Evolutionary conservation across 2,888 invertebrate species (phyloP).

Genomic region (Thereva nobilitata): DNA sequence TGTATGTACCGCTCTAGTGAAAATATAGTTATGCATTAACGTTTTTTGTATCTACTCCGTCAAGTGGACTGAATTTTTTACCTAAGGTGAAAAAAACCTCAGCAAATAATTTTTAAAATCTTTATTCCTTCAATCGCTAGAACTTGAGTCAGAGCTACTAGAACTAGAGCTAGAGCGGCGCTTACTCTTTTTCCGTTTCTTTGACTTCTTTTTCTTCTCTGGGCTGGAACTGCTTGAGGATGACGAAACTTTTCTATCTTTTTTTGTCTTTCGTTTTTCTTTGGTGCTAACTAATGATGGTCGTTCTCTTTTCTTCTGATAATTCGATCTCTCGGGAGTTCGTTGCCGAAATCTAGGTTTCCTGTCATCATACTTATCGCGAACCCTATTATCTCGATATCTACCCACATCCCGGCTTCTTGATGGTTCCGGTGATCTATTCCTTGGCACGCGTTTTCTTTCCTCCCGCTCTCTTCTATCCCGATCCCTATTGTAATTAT

Average conservation of each 20-base stretch:
- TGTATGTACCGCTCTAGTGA: not conserved
- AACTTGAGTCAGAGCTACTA: slow-evolving; percentile 29
- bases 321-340: not conserved
- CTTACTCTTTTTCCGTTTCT: slow-evolving; percentile 35
- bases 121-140: slow-evolving; percentile 26
- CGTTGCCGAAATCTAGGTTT: too few species aligned
- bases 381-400: not conserved
- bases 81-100: not conserved
- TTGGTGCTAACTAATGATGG: slow-evolving; percentile 13
- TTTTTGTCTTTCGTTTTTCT: slow-evolving; percentile 4
- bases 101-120: too few species aligned
- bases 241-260: slow-evolving; percentile 6
- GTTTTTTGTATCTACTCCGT: not conserved
- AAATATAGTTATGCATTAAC: not conserved
- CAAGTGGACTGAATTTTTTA: not conserved
- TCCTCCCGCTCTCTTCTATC: too few species aligned
- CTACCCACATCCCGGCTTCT: not conserved
- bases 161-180: slow-evolving; percentile 28
- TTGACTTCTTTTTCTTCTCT: slow-evolving; percentile 32
- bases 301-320: slow-evolving; percentile 21
- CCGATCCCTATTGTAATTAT: too few species aligned
- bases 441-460: slow-evolving; percentile 1
- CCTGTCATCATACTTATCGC: too few species aligned
- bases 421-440: slow-evolving; percentile 31
- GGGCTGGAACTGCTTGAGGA: slow-evolving; percentile 6